Conservation (phyloP, 2,797 vertebrate genomes). For the Myotis daubentonii region DNA sequence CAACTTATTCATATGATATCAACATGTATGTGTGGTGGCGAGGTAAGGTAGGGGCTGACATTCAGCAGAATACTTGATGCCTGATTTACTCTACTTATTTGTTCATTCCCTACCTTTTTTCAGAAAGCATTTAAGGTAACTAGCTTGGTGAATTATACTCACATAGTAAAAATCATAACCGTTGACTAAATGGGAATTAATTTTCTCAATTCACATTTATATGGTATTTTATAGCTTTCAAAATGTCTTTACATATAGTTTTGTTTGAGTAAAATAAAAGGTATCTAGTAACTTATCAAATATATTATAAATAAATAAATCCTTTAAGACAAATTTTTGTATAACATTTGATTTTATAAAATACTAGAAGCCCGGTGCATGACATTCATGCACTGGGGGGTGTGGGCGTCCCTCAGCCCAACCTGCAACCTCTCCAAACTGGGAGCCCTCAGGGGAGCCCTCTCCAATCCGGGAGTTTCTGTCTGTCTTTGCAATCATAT, state of each 20-base stretch:
- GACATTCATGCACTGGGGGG: too few relatives aligned
- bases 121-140: constrained; percentile 29
- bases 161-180: constrained; percentile 28
- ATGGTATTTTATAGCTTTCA: background rate
- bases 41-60: background rate
- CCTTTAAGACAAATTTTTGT: background rate
- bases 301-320: constrained; percentile 39
- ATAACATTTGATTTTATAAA: constrained; percentile 70
- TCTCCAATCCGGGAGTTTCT: too few relatives aligned
- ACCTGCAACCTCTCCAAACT: too few relatives aligned
- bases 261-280: background rate
- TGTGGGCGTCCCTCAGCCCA: too few relatives aligned
- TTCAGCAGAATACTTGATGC: background rate
- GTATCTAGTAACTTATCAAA: constrained; percentile 42
- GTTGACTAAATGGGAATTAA: constrained; percentile 26
- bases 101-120: background rate
- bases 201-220: constrained; percentile 47
- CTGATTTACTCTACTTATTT: constrained; percentile 1
- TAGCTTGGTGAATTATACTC: constrained; percentile 8
- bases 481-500: too few relatives aligned
- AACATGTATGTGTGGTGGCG: background rate
- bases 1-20: background rate
- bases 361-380: too few relatives aligned
- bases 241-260: constrained; percentile 33
- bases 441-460: too few relatives aligned